Evolutionary conservation across 64 coral and sea anemone species (phyloP), one percentile per base, ranked within the genome.

Genomic region (Stichodactyla helianthus): DNA sequence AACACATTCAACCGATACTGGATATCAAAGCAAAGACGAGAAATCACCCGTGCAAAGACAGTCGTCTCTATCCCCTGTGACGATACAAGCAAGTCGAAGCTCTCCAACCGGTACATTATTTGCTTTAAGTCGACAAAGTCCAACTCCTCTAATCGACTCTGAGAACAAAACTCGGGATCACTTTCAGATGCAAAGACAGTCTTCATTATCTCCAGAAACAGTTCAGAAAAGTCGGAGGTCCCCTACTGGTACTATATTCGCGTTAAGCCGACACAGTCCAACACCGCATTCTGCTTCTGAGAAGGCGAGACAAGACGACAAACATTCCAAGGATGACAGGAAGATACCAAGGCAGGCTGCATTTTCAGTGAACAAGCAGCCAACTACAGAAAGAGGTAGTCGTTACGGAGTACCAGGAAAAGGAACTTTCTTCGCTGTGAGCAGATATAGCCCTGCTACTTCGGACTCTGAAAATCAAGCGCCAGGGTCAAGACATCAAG

Each of bases 181-280:
- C 4, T n/a, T 74, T 74, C 15, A 17, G 0, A 0, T 81, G n/a
- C 78, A 19, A 81, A 81, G 78, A 81, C 78, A 81, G 20, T 53
- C 78, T 7, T 81, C 78, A 4, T 54, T 81, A 7, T 81, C 78
- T 52, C 78, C 78, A 19, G 68, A 27, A 74, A 74, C 68, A 53
- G 78, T 81, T 50, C 78, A 51, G n/a, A 8, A 12, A 20, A 81
- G 78, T 81, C 78, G 52, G 6, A 51, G 17, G 16, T 81, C 78
- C 25, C 7, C 7, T 15, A 52, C 78, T 81, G 78, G 78, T 11
- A 81, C 35, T 28, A 81, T 81, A 8, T 81, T 81, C n/a, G 78
- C 78, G 16, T 20, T 81, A 7, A 81, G 78, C 78, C n/a, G 78
- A 51, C 78, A 81, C 18, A 81, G 78, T 5, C 78, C 78, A 81